Evolutionary conservation across 2,888 invertebrate genomes (phyloP).

Genomic region (Neoascia interrupta): DNA sequence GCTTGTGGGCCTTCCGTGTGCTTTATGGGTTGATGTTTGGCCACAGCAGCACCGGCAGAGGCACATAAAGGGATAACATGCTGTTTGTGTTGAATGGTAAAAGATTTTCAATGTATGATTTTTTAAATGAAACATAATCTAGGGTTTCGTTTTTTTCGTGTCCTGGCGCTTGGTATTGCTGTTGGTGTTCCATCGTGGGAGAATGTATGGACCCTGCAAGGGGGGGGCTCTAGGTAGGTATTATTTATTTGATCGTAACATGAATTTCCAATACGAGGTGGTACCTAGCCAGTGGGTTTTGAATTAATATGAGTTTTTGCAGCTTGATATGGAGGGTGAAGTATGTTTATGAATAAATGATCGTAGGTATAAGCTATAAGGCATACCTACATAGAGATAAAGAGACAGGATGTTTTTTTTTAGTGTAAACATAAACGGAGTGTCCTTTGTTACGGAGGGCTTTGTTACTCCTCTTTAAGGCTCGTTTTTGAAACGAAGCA

Average conservation of each 20-base stretch:
- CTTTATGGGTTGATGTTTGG: slow-evolving; percentile 66
- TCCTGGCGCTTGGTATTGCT: slow-evolving; percentile 29
- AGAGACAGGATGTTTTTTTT: no score
- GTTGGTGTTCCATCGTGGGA: slow-evolving; percentile 25
- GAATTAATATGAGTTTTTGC: no score
- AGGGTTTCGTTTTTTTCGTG: slow-evolving; percentile 39
- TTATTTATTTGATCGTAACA: slow-evolving; percentile 54
- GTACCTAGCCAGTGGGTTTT: no score
- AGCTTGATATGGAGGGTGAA: no score
- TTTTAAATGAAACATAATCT: slow-evolving; percentile 67
- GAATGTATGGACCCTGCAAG: slow-evolving; percentile 1
- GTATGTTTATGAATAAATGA: no score
- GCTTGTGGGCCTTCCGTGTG: slow-evolving; percentile 69
- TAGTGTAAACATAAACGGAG: no score
- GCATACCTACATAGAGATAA: no score
- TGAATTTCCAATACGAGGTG: slow-evolving; percentile 42
- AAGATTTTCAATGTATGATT: slow-evolving; percentile 71
- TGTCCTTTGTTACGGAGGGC: no score
- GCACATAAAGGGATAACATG: slow-evolving; percentile 72
- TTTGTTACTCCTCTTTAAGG: no score
- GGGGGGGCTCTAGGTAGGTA: slow-evolving; percentile 4
- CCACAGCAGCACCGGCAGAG: slow-evolving; percentile 41
- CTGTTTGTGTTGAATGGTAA: slow-evolving; percentile 73
- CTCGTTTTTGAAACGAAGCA: no score
- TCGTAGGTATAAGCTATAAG: no score